Evolutionary conservation across 92 coral and sea anemone genomes (phyloP), one percentile per base, ranked within the genome.

Genomic region (Porites cylindrica): DNA sequence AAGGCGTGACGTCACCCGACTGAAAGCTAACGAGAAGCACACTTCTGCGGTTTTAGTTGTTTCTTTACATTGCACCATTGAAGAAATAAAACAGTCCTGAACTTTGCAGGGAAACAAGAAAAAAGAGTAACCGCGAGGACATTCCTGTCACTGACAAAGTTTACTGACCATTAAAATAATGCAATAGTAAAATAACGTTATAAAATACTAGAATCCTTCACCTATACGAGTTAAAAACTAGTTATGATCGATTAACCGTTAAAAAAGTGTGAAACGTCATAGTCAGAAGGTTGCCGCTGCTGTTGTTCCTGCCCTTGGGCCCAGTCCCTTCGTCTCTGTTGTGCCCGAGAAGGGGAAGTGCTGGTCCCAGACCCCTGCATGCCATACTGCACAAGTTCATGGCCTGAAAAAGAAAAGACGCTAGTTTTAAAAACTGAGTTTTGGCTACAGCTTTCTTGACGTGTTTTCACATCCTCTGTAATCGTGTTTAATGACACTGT

Each of bases 301-400:
- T 81, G 93, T 0, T 85, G 90, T 14, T 83, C 93, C 58, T 92
- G 70, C 24, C 89, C 88, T 72, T 75, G 95, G 10, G 92, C 69
- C 98, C 98, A 95, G 66, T 92, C 93, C 75, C 92, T 93, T 75
- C 96, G 92, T 3, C 95, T 91, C 19, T 83, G 89, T 18, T 70
- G 89, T 59, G 95, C 89, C 54, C 88, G 90, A n/a, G 90, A 83
- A 75, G 83, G 84, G 63, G 81, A 65, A 64, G 78, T 74, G 77
- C 72, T 66, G 20, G 72, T 76, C 2, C 89, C 83, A 77, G 93
- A 51, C 17, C 90, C 88, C 50, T 91, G 96, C 81, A 86, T 82
- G 26, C 90, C 95, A 77, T 95, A 95, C 93, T 95, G 98, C 52
- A 95, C 96, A 17, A 95, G 81, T 79, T 93, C 94, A 18, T 95